Base-by-base conservation (phyloP, 2,113 vertebrate species). In the Otus sunia region DNA sequence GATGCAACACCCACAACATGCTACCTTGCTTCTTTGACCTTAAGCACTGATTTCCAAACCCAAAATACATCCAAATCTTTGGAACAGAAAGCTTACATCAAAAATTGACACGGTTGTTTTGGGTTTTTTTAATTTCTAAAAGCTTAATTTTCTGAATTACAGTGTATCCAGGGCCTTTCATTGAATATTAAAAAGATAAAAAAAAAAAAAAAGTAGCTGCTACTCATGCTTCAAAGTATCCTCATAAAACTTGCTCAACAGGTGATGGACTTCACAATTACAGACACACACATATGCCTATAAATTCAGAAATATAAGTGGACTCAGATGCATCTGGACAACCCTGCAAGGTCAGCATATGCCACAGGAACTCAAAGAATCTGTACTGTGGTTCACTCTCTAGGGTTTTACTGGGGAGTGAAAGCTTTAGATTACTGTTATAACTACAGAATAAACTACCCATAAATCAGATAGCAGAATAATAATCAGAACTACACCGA, bases 191-290 rank as follows among this genome's bases (percentile, higher is more conserved):
- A 27, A 12, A 69, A 34, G 10, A n/a, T n/a, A n/a, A n/a, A 10
- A 32, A 59, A n/a, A 19, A n/a, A 20, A 22, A 45, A 76, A 60
- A 71, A 18, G 41, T 26, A 85, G 74, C 34, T 92, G 74, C 22
- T 94, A 50, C 22, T 82, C 25, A 53, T 15, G 45, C 62, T 45
- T 91, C 62, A 49, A 76, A 95, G 41, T 68, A 95, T 32, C 37
- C 53, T 52, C 78, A 75, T 76, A 93, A 88, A 94, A 85, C 12
- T 86, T 68, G 45, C 53, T 55, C 9, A 4, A 88, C 62, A 86
- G 71, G 88, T 96, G 88, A 94, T 66, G 71, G 86, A 82, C 66
- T 93, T 87, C 3, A 85, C 66, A 90, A 60, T 90, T 92, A 95
- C 59, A 87, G 56, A 62, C 41, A 89, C 17, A 91, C 37, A 94